These are phyloP conservation scores for Oreochromis tanganicae DNA, from an alignment of 2,113 vertebrate genomes.

Conservation along the genomic window DNA sequence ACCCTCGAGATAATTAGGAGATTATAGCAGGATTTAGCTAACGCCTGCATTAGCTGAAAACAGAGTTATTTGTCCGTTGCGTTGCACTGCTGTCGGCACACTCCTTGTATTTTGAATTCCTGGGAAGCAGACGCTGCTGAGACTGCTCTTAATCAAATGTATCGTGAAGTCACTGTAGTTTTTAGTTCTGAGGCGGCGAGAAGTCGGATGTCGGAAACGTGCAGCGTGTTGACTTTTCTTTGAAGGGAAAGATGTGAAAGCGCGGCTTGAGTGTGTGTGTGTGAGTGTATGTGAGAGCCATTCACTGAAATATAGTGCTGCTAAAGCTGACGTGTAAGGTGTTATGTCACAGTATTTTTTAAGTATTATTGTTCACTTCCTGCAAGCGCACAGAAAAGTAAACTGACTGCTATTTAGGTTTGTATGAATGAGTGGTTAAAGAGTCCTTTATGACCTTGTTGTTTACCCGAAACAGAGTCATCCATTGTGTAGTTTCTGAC, in stretches of 20 bases:
- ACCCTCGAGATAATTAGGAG: neutral
- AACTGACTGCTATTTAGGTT: neutral
- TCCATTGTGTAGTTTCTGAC: neutral
- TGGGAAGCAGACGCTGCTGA: slow-evolving; percentile 12
- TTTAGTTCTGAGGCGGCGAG: neutral
- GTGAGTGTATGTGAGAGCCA: neutral
- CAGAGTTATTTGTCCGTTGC: neutral
- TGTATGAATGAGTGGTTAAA: neutral
- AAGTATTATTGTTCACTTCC: slow-evolving; percentile 31
- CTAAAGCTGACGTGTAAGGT: slow-evolving; percentile 36
- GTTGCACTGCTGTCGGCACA: neutral
- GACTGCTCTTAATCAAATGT: neutral
- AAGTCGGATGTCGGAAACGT: neutral
- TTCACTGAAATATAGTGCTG: slow-evolving; percentile 42
- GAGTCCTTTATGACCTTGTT: neutral
- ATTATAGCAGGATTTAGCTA: neutral
- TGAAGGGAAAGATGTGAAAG: slow-evolving; percentile 34
- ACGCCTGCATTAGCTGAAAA: neutral
- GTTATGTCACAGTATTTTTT: slow-evolving; percentile 48
- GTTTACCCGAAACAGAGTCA: slow-evolving; percentile 5
- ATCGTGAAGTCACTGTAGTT: neutral
- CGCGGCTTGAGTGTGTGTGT: neutral
- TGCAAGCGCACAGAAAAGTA: neutral
- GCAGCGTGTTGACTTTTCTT: neutral
- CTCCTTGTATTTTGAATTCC: neutral